Conservation (phyloP, 2,113 vertebrate species). For the Myotis yumanensis region DNA sequence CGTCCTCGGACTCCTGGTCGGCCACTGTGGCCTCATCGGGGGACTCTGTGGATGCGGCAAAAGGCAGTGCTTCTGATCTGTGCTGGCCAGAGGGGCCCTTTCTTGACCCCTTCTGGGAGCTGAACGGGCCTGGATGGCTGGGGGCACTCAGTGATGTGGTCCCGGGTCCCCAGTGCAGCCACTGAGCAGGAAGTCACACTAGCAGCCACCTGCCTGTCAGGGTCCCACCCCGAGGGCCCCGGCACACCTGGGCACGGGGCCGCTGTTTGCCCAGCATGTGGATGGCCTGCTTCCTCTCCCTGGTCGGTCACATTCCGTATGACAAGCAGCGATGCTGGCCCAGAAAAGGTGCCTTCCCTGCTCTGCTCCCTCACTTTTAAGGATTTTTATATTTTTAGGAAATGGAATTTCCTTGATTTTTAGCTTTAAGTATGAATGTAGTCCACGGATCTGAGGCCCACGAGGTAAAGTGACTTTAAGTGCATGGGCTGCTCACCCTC, state of each 20-base stretch:
- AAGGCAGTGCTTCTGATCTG: conserved; percentile 54
- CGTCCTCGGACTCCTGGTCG: conserved; percentile 97
- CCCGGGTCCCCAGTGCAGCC: too few species aligned
- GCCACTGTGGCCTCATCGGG: conserved; percentile 88
- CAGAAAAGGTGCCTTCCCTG: background rate
- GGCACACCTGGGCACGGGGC: accelerated
- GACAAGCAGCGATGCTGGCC: background rate
- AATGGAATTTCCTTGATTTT: background rate
- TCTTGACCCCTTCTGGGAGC: background rate
- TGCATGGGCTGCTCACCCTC: background rate
- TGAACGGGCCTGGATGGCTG: accelerated
- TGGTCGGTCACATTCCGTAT: accelerated
- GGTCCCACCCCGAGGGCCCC: too few species aligned
- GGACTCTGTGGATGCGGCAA: conserved; percentile 87
- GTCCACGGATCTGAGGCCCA: accelerated
- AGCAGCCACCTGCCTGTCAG: background rate
- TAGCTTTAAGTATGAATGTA: background rate
- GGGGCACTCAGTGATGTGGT: background rate
- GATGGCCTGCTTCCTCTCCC: background rate
- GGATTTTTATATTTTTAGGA: background rate
- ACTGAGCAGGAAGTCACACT: background rate
- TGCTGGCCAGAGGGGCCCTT: background rate
- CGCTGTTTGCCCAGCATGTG: accelerated
- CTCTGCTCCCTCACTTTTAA: background rate
- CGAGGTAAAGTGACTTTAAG: accelerated